Conservation (phyloP, 2,797 vertebrate genomes). For the Gymnothorax javanicus region DNA sequence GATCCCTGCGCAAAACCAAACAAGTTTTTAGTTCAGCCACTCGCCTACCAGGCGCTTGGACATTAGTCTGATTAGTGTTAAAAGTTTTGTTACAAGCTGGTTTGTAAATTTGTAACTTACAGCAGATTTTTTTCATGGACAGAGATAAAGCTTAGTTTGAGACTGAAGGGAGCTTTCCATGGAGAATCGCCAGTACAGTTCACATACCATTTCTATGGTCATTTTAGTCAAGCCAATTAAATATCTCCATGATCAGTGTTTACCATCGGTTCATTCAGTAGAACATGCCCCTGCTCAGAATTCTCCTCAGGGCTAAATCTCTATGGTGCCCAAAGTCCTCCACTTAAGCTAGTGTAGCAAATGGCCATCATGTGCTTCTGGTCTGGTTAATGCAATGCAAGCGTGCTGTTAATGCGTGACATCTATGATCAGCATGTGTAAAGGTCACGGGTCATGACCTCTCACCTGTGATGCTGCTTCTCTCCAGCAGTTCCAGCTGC, state of each 20-base stretch:
- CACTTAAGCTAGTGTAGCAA: background rate
- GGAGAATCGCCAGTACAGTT: too few relatives aligned
- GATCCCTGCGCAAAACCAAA: slow-evolving; percentile 66
- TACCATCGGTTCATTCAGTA: background rate
- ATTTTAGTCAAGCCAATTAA: background rate
- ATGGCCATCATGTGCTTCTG: background rate
- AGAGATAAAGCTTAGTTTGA: too few relatives aligned
- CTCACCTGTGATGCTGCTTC: slow-evolving; percentile 78
- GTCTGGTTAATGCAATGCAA: background rate
- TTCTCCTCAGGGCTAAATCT: background rate
- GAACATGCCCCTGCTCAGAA: background rate
- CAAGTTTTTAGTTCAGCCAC: background rate
- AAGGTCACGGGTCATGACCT: background rate
- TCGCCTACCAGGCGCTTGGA: too few relatives aligned
- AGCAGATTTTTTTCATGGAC: too few relatives aligned
- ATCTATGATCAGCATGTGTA: background rate
- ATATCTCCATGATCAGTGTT: background rate
- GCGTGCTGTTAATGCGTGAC: background rate
- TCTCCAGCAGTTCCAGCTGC: slow-evolving; percentile 77
- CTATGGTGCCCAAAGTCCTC: background rate
- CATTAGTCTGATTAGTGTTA: too few relatives aligned
- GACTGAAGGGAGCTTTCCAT: too few relatives aligned
- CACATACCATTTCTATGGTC: too few relatives aligned
- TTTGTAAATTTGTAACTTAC: too few relatives aligned
- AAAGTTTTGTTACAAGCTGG: too few relatives aligned